Conservation (phyloP, 2,797 vertebrate species). For the Leucoraja ocellata region DNA sequence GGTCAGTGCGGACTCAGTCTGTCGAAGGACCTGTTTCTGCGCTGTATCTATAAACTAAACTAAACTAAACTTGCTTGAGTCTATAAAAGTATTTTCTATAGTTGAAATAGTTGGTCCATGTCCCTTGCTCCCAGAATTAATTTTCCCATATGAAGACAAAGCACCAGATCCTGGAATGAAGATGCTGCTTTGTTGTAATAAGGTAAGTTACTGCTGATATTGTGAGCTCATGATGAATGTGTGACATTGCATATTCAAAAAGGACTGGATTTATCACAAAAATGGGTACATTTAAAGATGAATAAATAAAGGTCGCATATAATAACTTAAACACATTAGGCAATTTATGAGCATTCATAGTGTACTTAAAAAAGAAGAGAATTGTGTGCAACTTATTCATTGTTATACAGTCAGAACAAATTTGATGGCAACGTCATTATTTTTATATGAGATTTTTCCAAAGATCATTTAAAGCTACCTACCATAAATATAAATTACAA, state of each 20-base stretch:
- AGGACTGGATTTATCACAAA: not conserved
- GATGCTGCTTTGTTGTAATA: not conserved
- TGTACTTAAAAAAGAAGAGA: not conserved
- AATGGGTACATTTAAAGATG: not conserved
- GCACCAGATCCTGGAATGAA: not conserved
- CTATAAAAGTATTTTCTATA: not conserved
- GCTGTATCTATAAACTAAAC: no score
- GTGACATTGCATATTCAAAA: not conserved
- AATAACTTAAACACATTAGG: not conserved
- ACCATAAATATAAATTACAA: not conserved
- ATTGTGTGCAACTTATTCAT: not conserved
- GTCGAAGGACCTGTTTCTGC: no score
- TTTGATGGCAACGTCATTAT: not conserved
- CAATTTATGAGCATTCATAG: no score
- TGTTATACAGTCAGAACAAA: not conserved
- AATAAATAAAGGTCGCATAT: not conserved
- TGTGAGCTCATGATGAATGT: not conserved
- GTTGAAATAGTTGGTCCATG: not conserved
- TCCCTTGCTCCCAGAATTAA: not conserved
- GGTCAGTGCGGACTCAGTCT: no score
- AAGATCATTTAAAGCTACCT: not conserved
- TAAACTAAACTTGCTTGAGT: not conserved
- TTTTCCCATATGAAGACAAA: not conserved
- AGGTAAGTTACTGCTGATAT: not conserved
- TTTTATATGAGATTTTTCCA: not conserved